These are phyloP conservation scores for Hesperia comma DNA, from an alignment of 2,888 invertebrate genomes.

Conservation along the genomic window DNA sequence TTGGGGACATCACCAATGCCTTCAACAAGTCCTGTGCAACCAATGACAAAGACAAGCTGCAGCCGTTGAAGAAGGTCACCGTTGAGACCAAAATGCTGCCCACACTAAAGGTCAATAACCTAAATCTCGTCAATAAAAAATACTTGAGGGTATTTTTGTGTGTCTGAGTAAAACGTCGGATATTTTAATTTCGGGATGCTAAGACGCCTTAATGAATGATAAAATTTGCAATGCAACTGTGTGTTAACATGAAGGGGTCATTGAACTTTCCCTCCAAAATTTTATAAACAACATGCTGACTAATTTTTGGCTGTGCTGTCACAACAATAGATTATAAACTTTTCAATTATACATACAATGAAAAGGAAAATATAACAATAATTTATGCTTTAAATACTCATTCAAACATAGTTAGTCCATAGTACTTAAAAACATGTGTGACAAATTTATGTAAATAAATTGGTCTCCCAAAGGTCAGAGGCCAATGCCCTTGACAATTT, in stretches of 20 bases:
- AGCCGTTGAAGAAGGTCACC: slow-evolving; percentile 77
- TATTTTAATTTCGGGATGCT: too few species aligned
- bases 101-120: slow-evolving; percentile 67
- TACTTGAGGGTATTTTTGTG: slow-evolving; percentile 53
- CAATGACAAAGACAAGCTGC: slow-evolving; percentile 69
- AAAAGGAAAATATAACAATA: too few species aligned
- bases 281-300: slow-evolving; percentile 18
- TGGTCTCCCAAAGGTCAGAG: too few species aligned
- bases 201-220: not conserved
- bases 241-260: slow-evolving; percentile 48
- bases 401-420: too few species aligned
- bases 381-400: too few species aligned
- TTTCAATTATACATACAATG: too few species aligned
- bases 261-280: slow-evolving; percentile 70
- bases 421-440: too few species aligned
- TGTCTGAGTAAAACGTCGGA: not conserved
- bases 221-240: slow-evolving; percentile 25
- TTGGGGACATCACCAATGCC: slow-evolving; percentile 94
- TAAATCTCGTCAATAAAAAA: slow-evolving; percentile 32
- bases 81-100: slow-evolving; percentile 79
- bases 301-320: too few species aligned
- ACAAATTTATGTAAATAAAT: too few species aligned
- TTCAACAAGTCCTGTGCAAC: slow-evolving; percentile 70
- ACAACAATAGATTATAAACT: too few species aligned
- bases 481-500: too few species aligned